Base-by-base conservation (phyloP, 2,888 invertebrate genomes). In the Taphrorychus bicolor region DNA sequence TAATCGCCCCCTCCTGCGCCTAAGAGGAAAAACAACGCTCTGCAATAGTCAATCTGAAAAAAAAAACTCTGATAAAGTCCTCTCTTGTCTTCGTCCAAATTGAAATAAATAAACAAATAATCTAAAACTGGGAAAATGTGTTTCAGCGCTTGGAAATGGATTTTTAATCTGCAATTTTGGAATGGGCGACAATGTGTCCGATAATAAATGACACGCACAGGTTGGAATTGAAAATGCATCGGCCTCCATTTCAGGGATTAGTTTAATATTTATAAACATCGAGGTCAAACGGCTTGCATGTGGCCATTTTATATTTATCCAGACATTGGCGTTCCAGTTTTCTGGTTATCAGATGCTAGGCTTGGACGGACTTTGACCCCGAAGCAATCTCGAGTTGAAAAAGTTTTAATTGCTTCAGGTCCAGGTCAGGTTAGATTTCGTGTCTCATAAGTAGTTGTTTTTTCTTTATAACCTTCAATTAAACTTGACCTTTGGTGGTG, bases 171-270 rank as follows among this genome's bases (percentile, higher is more conserved):
- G 16, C 45, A 11, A 45, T 45, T 45, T 45, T 45, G 45, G 17
- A 45, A 14, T 45, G 16, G 45, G 45, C 45, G 45, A 45, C 45
- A 45, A 45, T 17, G 45, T 45, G 45, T 45, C 45, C 14, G 45
- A 45, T 45, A 45, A 45, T 45, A 45, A 45, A 45, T 45, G 45
- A 45, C 45, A 45, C 45, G 45, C 45, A 45, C 45, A 45, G 45
- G 45, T 45, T 45, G 45, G 45, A 45, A 45, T 14, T 45, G 14
- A 45, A 45, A 45, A 45, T 45, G 45, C 45, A 45, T 45, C 17
- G 45, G 45, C 45, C n/a, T 45, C 45, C 14, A 45, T 45, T 45
- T 45, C 45, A 17, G 17, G 45, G 45, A 45, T 45, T 45, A 45
- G 16, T 45, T 45, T 45, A 14, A 45, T 45, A 45, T 45, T 45